phyloP scores from a whole-genome alignment of 2,888 invertebrate species.

The Coleophora flavipennella region DNA sequence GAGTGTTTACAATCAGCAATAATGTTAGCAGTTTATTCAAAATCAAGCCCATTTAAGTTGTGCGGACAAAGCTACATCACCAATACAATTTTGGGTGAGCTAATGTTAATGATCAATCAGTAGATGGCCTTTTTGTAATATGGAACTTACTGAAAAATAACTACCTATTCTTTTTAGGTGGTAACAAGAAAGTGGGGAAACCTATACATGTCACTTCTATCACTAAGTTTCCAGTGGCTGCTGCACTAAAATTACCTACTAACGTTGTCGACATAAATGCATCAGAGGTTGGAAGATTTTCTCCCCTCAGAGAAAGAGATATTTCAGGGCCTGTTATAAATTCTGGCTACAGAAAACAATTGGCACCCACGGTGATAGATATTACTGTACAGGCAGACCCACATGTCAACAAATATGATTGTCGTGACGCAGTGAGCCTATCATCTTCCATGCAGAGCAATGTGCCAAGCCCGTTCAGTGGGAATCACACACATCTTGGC shows the following conservation, averaged over 20 bases:
- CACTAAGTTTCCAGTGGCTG: constrained; percentile 67
- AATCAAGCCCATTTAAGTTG: constrained; percentile 2
- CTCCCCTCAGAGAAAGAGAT: constrained; percentile 76
- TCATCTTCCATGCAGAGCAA: constrained; percentile 83
- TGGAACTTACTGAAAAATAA: neutral
- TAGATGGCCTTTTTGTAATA: too few relatives aligned
- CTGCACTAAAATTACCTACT: constrained; percentile 70
- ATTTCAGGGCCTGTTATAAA: constrained; percentile 74
- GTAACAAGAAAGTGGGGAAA: constrained; percentile 13
- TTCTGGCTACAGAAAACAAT: constrained; percentile 46
- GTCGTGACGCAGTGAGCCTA: constrained; percentile 76
- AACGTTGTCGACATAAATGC: constrained; percentile 77
- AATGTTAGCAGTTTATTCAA: constrained; percentile 6
- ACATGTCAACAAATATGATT: constrained; percentile 78
- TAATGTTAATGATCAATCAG: neutral
- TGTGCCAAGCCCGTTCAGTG: constrained; percentile 79
- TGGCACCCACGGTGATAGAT: constrained; percentile 34
- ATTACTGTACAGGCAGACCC: constrained; percentile 62
- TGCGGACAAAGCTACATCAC: constrained; percentile 1
- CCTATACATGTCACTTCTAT: constrained; percentile 59
- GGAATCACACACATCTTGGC: constrained; percentile 76
- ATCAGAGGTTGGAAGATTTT: constrained; percentile 76
- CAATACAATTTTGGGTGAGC: constrained; percentile 5
- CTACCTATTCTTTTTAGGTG: neutral
- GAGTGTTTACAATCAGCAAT: too few relatives aligned